Evolutionary conservation across 2,888 invertebrate species (phyloP).

Genomic region (Drosophila mercatorum): DNA sequence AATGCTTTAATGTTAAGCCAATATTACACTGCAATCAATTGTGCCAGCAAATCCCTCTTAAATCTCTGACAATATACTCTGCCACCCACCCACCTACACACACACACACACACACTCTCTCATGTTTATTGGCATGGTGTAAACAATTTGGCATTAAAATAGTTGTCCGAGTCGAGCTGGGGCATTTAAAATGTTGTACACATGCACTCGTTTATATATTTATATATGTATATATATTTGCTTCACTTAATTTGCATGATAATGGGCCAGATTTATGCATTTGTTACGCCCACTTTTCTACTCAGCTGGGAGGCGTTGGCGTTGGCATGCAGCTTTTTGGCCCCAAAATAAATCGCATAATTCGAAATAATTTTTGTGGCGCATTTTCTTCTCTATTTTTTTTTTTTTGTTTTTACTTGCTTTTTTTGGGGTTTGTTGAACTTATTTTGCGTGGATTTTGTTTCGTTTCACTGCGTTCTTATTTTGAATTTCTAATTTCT

Average conservation of each 20-base stretch:
- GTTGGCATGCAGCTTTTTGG: slow-evolving; percentile 18
- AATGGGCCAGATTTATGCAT: slow-evolving; percentile 59
- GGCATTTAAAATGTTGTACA: slow-evolving; percentile 42
- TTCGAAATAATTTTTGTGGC: slow-evolving; percentile 57
- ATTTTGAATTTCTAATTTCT: slow-evolving; percentile 40
- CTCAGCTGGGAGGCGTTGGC: slow-evolving; percentile 23
- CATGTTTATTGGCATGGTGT: slow-evolving; percentile 19
- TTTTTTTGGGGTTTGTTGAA: slow-evolving; percentile 68
- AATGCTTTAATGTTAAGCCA: slow-evolving; percentile 3
- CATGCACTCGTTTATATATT: slow-evolving; percentile 24
- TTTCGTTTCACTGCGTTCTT: slow-evolving; percentile 36
- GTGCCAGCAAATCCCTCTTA: slow-evolving; percentile 1
- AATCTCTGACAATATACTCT: slow-evolving; percentile 9
- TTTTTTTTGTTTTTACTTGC: neutral
- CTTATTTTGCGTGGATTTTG: slow-evolving; percentile 46
- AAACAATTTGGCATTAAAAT: slow-evolving; percentile 58
- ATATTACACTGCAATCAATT: slow-evolving; percentile 17
- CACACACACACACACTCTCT: neutral
- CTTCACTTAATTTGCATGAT: slow-evolving; percentile 66
- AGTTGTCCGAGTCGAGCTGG: slow-evolving; percentile 21
- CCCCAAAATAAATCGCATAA: slow-evolving; percentile 71
- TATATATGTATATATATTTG: slow-evolving; percentile 27
- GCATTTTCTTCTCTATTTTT: slow-evolving; percentile 25
- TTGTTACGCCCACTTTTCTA: slow-evolving; percentile 51
- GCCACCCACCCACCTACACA: neutral